Percentiles rank a stretch among this genome's conserved stretches.
These are phyloP conservation scores for Microctonus brassicae DNA, from an alignment of 2,888 invertebrate species.

Conservation along the genomic window DNA sequence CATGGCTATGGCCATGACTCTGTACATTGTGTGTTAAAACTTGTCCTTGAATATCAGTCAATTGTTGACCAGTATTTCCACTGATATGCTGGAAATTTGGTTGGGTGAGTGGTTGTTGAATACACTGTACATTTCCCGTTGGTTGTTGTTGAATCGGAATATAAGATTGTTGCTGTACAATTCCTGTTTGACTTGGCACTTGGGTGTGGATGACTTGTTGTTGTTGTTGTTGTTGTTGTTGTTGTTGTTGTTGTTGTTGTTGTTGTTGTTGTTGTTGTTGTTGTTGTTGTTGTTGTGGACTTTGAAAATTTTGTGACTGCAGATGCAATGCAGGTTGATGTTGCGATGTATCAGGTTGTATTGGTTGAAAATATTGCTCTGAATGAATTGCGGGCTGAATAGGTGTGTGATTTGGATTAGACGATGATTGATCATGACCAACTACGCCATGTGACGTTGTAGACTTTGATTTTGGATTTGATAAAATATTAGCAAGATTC, in stretches of 20 bases:
- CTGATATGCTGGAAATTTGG: constrained; percentile 40
- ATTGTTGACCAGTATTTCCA: constrained; percentile 25
- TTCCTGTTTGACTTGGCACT: constrained; percentile 32
- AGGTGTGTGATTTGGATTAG: constrained; percentile 42
- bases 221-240: too few relatives aligned
- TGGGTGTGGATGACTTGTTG: constrained; percentile 21
- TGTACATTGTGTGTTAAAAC: constrained; percentile 45
- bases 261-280: constrained; percentile 38
- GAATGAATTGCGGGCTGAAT: constrained; percentile 53
- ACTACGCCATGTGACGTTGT: constrained; percentile 54
- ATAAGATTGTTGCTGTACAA: constrained; percentile 22
- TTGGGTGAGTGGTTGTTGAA: constrained; percentile 46
- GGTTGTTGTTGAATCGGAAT: constrained; percentile 22
- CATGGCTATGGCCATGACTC: constrained; percentile 36
- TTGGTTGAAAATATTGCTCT: constrained; percentile 64
- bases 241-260: too few relatives aligned
- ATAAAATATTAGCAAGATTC: constrained; percentile 66
- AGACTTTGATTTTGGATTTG: constrained; percentile 66
- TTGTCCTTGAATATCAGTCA: constrained; percentile 43
- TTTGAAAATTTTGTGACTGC: constrained; percentile 36
- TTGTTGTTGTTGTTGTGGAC: too few relatives aligned
- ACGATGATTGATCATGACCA: constrained; percentile 45
- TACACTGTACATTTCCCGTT: constrained; percentile 36
- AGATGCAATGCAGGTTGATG: constrained; percentile 8
- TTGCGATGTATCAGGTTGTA: constrained; percentile 59